Evolutionary conservation across 2,113 vertebrate genomes (phyloP), one percentile per base, ranked within the genome.

Genomic region (Eolophus roseicapilla): DNA sequence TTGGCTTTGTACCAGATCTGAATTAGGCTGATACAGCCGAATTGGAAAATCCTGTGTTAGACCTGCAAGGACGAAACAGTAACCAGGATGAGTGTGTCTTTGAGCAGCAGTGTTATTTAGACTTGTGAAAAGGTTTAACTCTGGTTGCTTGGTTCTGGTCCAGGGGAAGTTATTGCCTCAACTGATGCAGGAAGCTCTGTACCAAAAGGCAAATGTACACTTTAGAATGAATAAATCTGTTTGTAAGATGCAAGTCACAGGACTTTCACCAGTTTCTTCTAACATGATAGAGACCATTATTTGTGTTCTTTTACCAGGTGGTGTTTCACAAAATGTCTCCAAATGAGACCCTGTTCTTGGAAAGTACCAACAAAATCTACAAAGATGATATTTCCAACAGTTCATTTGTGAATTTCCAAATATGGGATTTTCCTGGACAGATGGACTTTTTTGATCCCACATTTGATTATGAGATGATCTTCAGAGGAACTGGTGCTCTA

Each of bases 291-390:
- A 31, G 43, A 44, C 43, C 76, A 7, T 87, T 52, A 8, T 87
- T 79, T 93, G 62, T 82, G 68, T 96, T 96, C 29, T 96, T 84
- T 95, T 78, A 53, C 94, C 95, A 99, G 99, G 99, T 99, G 97
- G 99, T 99, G 73, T 99, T 99, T 97, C 99, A 99, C 97, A 99
- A 99, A 98, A 99, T 99, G 99, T 99, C 99, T 90, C 99, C 99
- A 46, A 99, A 99, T 11, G 99, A 99, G 97, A 99, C 99, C 16
- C 98, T 99, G 77, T 99, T 99, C 94, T 97, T 99, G 97, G 99
- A 99, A 97, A 99, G 99, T 97, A 99, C 99, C 96, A 99, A 99
- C 98, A 99, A 99, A 97, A 99, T 99, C 98, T 99, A 99, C 98
- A 99, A 99, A 97, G 99, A 99, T 28, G 99, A 99, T 97, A 99